Base-by-base conservation (phyloP, 2,797 vertebrate genomes). In the Pangasius larnaudii region DNA sequence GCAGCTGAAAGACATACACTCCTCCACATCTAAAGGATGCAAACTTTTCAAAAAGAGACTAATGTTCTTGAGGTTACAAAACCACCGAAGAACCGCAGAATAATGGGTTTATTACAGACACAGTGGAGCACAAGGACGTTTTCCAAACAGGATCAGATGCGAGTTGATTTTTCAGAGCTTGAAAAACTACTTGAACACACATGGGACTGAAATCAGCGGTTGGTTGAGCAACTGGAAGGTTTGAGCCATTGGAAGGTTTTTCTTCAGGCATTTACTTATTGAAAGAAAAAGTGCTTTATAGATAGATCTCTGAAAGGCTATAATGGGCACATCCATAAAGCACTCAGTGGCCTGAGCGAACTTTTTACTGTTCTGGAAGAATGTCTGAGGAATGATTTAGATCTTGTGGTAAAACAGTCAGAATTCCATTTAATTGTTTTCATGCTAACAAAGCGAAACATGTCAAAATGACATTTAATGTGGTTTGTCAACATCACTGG, bases 21-120 rank as follows among this genome's bases (percentile, higher is more conserved):
- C 86, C 89, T 92, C 86, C 14, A 90, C 93, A 92, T 91, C 84
- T 84, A 24, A 79, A 90, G 90, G 89, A 53, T 91, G 90, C 79
- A 88, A 86, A 85, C n/a, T 2, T 49, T 87, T 91, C 89, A 86
- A 83, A 91, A 91, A 89, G 89, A 75, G 67, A 90, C 82, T 78
- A 92, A 92, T 91, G 93, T 91, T 88, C 89, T 90, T 86, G 83
- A 51, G 67, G 92, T 92, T 92, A 90, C 83, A 86, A 92, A 91
- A 93, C 91, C 85, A 78, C 42, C 14, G 30, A 86, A 90, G 46
- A 90, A 88, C 58, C 42, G 71, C 74, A 53, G 53, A 85, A 85
- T 81, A 86, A 75, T 77, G 27, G 69, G 30, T 36, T 75, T 74
- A 78, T 85, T 78, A 61, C 71, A 87, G 85, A 77, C 81, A n/a